phyloP scores from a whole-genome alignment of 2,888 invertebrate species.

The Lapara coniferarum region DNA sequence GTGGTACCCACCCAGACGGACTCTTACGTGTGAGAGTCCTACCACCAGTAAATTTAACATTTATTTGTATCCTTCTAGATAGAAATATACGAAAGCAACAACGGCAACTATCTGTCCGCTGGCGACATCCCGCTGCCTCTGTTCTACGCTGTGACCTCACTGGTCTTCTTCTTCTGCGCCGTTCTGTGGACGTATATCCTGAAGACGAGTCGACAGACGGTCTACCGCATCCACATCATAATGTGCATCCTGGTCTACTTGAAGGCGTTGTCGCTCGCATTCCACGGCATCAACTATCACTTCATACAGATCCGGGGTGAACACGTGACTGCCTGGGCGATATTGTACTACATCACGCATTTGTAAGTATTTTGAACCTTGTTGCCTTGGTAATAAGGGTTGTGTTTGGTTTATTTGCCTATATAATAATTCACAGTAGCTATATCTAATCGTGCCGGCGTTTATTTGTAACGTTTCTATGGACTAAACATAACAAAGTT shows the following conservation, averaged over 20 bases:
- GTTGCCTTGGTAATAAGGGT: no score
- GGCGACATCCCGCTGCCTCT: conserved; percentile 98
- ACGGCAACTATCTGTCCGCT: conserved; percentile 94
- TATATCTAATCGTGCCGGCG: no score
- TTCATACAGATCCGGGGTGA: conserved; percentile 96
- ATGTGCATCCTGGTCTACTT: conserved; percentile 97
- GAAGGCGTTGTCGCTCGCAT: conserved; percentile 95
- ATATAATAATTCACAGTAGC: no score
- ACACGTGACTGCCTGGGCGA: conserved; percentile 98
- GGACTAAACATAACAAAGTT: no score
- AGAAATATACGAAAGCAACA: conserved; percentile 93
- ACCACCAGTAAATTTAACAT: no score
- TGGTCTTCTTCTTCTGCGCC: conserved; percentile 94
- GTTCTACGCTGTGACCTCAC: conserved; percentile 95
- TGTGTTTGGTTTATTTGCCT: no score
- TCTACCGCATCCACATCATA: conserved; percentile 97
- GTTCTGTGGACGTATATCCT: conserved; percentile 96
- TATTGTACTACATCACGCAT: conserved; percentile 98
- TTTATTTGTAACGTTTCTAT: no score
- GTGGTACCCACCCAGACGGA: no score
- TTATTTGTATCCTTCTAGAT: conserved; percentile 80
- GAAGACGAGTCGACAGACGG: conserved; percentile 90
- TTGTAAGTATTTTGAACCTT: conserved; percentile 85
- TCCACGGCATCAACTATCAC: conserved; percentile 97
- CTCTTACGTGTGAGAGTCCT: no score